Evolutionary conservation across 2,113 vertebrate species (phyloP).

Genomic region (Sylvia atricapilla): DNA sequence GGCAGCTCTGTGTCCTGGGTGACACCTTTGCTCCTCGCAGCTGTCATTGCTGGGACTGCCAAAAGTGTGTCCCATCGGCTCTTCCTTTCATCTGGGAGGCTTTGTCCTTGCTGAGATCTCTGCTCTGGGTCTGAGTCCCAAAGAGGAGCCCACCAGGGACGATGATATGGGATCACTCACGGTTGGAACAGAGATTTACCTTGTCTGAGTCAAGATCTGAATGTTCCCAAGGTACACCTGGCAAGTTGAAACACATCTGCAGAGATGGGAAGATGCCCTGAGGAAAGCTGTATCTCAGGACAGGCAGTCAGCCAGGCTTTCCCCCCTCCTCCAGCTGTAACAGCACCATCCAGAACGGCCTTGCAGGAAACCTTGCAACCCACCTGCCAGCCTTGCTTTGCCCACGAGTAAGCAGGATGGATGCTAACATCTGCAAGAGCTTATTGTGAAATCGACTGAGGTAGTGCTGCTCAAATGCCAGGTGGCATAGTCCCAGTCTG

Average conservation of each 20-base stretch:
- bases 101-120: neutral
- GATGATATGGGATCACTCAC: neutral
- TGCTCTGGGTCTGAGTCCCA: neutral
- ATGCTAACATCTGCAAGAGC: neutral
- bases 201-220: neutral
- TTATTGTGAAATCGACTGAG: neutral
- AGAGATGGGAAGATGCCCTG: neutral
- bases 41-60: neutral
- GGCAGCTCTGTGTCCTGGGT: neutral
- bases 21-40: neutral
- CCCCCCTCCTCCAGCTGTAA: neutral
- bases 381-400: neutral
- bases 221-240: neutral
- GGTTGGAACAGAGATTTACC: neutral
- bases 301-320: neutral
- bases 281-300: neutral
- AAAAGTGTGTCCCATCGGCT: fast-evolving
- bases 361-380: neutral
- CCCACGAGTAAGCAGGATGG: neutral
- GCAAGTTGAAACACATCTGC: neutral
- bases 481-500: neutral
- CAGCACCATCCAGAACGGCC: neutral
- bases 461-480: neutral
- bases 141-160: neutral
- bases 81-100: neutral